Conservation (phyloP, 2,113 vertebrate species). For the Polyodon spathula region DNA sequence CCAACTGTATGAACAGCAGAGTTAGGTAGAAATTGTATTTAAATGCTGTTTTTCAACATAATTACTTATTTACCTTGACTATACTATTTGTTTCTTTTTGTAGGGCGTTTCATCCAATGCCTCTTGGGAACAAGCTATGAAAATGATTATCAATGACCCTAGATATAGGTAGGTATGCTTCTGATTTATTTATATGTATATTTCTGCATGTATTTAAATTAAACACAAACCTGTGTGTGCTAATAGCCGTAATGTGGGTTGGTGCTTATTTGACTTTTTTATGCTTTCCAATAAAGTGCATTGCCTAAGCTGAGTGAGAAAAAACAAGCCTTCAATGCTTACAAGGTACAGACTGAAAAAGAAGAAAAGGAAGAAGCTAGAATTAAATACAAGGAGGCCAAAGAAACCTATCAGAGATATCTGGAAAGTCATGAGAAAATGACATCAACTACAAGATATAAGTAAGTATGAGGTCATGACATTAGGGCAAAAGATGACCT, state of each 20-base stretch:
- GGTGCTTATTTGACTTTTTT: neutral
- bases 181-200: neutral
- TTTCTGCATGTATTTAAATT: neutral
- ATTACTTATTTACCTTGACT: slow-evolving; percentile 11
- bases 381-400: slow-evolving; percentile 96
- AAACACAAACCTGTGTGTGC: too few relatives aligned
- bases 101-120: slow-evolving; percentile 92
- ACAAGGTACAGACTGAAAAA: slow-evolving; percentile 97
- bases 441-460: slow-evolving; percentile 97
- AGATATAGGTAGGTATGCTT: slow-evolving; percentile 60
- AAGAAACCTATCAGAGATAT: slow-evolving; percentile 91
- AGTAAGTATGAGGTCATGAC: too few relatives aligned
- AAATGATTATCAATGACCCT: slow-evolving; percentile 92
- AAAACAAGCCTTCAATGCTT: slow-evolving; percentile 94
- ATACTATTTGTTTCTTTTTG: slow-evolving; percentile 24
- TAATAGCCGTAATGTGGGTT: neutral
- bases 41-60: too few relatives aligned
- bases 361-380: slow-evolving; percentile 97
- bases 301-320: slow-evolving; percentile 94
- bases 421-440: slow-evolving; percentile 97
- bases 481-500: too few relatives aligned
- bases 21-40: neutral
- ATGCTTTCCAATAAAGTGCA: slow-evolving; percentile 52
- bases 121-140: slow-evolving; percentile 98
- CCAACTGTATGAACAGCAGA: too few relatives aligned